These are phyloP conservation scores for Diceros bicornis DNA, from an alignment of 2,797 vertebrate species.

Conservation along the genomic window DNA sequence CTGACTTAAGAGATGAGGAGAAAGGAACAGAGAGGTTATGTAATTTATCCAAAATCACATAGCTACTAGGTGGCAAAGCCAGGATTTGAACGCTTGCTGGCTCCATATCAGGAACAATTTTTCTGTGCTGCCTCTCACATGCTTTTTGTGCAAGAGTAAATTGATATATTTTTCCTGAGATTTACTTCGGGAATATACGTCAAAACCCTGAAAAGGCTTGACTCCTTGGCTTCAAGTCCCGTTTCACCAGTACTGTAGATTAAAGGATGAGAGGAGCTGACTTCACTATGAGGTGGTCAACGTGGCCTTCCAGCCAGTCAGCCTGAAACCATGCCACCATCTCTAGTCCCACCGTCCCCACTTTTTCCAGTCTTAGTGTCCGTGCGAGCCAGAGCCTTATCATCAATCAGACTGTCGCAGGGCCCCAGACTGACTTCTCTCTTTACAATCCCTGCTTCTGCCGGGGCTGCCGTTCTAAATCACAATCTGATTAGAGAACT, in stretches of 20 bases:
- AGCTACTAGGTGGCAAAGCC: background rate
- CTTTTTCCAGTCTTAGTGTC: background rate
- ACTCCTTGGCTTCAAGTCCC: background rate
- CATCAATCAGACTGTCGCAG: background rate
- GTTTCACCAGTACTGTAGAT: background rate
- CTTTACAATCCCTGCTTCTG: background rate
- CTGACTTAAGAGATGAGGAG: background rate
- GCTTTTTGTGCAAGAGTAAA: background rate
- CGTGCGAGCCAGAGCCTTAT: background rate
- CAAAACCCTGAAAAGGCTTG: background rate
- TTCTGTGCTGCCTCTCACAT: background rate
- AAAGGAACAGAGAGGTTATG: background rate
- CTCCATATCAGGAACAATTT: background rate
- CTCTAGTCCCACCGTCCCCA: too few relatives aligned
- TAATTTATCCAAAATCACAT: background rate
- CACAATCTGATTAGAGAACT: constrained; percentile 22
- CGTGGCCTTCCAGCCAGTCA: background rate
- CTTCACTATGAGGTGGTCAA: background rate
- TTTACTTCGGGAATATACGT: background rate
- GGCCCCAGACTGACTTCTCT: background rate
- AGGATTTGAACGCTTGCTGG: background rate
- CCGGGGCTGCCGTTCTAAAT: background rate
- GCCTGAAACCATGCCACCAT: background rate
- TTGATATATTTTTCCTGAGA: background rate
- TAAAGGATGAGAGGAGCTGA: background rate